These are phyloP conservation scores for Dolichotis patagonum DNA, from an alignment of 2,113 vertebrate genomes.

Conservation along the genomic window DNA sequence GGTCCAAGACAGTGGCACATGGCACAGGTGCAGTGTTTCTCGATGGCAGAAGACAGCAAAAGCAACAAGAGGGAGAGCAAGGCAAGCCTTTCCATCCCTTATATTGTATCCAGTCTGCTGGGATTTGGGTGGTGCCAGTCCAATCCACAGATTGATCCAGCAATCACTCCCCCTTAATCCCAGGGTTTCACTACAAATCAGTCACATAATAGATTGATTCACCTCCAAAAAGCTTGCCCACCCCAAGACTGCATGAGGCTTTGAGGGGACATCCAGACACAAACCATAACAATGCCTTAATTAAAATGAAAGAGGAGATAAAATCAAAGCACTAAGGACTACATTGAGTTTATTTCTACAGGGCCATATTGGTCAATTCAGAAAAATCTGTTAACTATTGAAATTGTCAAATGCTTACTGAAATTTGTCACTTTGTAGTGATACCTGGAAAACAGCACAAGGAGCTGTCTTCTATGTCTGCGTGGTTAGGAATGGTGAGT, in stretches of 20 bases:
- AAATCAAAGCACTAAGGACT: not conserved
- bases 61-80: not conserved
- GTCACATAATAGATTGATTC: not conserved
- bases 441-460: not conserved
- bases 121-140: not conserved
- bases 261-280: not conserved
- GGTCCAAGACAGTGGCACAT: not conserved
- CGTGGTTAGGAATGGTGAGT: not conserved
- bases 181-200: not conserved
- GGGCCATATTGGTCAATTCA: not conserved
- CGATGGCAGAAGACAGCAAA: not conserved
- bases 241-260: not conserved
- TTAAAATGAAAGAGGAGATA: not conserved
- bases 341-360: not conserved
- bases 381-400: not conserved
- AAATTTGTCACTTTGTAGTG: not conserved
- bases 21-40: not conserved
- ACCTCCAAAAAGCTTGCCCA: not conserved
- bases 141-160: not conserved
- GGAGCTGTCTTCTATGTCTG: not conserved
- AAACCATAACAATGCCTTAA: not conserved
- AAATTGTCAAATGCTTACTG: not conserved
- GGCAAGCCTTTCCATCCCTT: not conserved
- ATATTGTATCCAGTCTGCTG: not conserved
- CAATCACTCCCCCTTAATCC: not conserved